Evolutionary conservation across 2,797 vertebrate genomes (phyloP).

Genomic region (Parauchenoglanis ngamensis): DNA sequence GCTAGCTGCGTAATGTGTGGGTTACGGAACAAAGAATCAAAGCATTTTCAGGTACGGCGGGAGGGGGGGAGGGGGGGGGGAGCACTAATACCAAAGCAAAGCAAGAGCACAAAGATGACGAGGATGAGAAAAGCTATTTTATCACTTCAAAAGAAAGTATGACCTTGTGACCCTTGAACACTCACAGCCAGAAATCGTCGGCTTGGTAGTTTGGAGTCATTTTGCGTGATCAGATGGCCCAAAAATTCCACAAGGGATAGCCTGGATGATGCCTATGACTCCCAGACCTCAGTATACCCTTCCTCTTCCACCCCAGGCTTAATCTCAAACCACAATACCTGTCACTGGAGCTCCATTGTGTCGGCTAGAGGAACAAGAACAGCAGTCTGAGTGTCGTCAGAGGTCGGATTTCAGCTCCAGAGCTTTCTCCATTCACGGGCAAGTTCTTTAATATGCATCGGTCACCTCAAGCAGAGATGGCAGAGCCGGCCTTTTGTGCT

Average conservation of each 20-base stretch:
- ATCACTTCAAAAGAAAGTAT: constrained; percentile 44
- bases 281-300: constrained; percentile 13
- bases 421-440: constrained; percentile 43
- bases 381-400: constrained; percentile 45
- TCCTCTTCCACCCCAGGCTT: constrained; percentile 43
- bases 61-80: background rate
- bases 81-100: constrained; percentile 39
- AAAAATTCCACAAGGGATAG: constrained; percentile 40
- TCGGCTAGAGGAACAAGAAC: constrained; percentile 41
- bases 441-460: constrained; percentile 52
- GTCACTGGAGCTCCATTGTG: constrained; percentile 54
- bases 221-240: constrained; percentile 38
- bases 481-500: constrained; percentile 41
- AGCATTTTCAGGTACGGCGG: constrained; percentile 24
- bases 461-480: constrained; percentile 34
- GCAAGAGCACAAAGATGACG: constrained; percentile 31
- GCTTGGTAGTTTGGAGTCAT: background rate
- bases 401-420: constrained; percentile 51
- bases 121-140: constrained; percentile 39
- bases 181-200: background rate
- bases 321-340: constrained; percentile 50
- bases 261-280: constrained; percentile 33
- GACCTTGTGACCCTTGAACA: background rate
- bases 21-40: constrained; percentile 56
- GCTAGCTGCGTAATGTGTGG: constrained; percentile 36